Conservation (phyloP, 1,140 invertebrate species). For the Physella acuta region DNA sequence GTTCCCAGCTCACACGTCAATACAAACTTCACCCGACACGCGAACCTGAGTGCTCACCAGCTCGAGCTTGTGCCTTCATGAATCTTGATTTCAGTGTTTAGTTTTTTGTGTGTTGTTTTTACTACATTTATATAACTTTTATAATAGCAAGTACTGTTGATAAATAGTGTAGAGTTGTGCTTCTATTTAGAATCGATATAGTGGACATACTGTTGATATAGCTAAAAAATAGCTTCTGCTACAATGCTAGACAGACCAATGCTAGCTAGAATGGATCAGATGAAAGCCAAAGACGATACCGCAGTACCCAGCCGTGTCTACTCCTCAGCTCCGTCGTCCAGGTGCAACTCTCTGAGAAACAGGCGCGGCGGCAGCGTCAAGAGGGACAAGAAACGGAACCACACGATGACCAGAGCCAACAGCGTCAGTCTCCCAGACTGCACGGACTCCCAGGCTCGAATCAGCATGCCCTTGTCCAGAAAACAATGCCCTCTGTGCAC, state of each 20-base stretch:
- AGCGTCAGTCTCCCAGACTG: conserved; percentile 22
- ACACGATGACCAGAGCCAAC: conserved; percentile 1
- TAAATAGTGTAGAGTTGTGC: no score
- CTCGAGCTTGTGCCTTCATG: no score
- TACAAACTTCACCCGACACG: no score
- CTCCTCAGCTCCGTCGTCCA: conserved; percentile 12
- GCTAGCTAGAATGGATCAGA: background rate
- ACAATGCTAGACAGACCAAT: no score
- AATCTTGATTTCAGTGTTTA: no score
- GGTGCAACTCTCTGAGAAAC: conserved; percentile 19
- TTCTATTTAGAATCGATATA: background rate
- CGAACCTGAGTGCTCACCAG: no score
- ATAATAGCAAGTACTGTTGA: background rate
- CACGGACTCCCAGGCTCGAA: background rate
- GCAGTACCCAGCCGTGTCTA: background rate
- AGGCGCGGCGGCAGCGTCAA: conserved; percentile 9
- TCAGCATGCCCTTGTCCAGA: background rate
- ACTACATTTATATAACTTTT: background rate
- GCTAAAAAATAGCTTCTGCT: background rate
- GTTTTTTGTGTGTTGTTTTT: no score
- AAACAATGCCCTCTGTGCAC: conserved; percentile 20
- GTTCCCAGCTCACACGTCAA: no score
- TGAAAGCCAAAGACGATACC: background rate
- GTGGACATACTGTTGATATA: background rate
- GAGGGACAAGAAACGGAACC: conserved; percentile 6